Conservation (phyloP, 2,888 invertebrate species). For the Leptinotarsa haldemani region DNA sequence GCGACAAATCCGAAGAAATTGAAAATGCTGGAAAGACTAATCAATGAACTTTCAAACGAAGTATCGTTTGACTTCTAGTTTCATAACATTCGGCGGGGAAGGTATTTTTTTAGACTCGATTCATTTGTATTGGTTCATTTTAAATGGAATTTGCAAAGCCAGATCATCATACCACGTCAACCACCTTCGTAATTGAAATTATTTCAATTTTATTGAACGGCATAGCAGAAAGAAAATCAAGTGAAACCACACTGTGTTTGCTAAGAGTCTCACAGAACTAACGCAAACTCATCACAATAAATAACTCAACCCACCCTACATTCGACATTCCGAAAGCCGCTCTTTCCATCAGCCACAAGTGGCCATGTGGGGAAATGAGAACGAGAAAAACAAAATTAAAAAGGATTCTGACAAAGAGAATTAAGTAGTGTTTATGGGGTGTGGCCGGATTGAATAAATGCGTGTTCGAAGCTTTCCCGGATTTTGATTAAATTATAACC, state of each 20-base stretch:
- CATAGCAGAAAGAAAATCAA: neutral
- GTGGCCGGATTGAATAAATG: conserved; percentile 64
- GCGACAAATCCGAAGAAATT: no score
- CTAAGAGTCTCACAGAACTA: conserved; percentile 49
- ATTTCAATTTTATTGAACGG: no score
- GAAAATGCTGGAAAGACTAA: no score
- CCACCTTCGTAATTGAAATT: no score
- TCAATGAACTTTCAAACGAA: no score
- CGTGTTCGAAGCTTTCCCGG: conserved; percentile 62
- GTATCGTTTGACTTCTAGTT: no score
- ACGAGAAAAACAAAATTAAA: conserved; percentile 30
- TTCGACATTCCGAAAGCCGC: conserved; percentile 9
- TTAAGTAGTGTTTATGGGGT: conserved; percentile 53
- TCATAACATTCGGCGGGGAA: no score
- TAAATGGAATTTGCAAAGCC: no score
- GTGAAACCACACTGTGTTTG: conserved; percentile 16
- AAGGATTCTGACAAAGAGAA: conserved; percentile 45
- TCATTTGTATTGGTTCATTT: no score
- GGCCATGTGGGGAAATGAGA: conserved; percentile 26
- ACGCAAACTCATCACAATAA: conserved; percentile 47
- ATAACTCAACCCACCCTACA: conserved; percentile 32
- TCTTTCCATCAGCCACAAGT: conserved; percentile 31
- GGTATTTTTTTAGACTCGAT: no score
- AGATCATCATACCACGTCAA: no score
- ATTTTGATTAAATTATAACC: conserved; percentile 65